These are phyloP conservation scores for Sinotaia quadrata DNA, from an alignment of 2,888 invertebrate genomes.

Conservation along the genomic window DNA sequence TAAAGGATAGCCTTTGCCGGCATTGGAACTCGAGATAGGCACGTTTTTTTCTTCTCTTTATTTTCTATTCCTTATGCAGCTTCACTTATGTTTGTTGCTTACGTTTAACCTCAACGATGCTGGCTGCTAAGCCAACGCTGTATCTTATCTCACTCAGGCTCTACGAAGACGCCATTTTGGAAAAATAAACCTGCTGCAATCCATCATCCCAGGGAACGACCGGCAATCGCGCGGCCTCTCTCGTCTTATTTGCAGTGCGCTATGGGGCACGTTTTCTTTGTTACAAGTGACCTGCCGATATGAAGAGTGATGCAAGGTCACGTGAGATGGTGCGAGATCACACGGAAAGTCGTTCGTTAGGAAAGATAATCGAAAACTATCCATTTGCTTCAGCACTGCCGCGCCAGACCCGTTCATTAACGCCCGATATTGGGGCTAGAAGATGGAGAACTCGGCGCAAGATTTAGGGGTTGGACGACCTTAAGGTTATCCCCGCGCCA, in stretches of 20 bases:
- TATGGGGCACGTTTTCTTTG: not conserved
- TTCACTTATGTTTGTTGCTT: too few species aligned
- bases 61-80: too few species aligned
- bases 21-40: too few species aligned
- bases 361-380: not conserved
- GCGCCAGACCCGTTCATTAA: not conserved
- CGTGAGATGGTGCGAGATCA: slow-evolving; percentile 2
- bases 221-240: not conserved
- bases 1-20: too few species aligned
- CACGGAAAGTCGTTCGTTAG: not conserved
- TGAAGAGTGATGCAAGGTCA: not conserved
- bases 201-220: not conserved
- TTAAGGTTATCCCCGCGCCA: not conserved
- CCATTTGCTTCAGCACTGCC: not conserved
- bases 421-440: not conserved
- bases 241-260: not conserved
- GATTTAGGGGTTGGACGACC: not conserved
- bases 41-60: too few species aligned
- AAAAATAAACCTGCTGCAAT: not conserved
- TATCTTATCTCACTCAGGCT: too few species aligned
- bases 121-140: too few species aligned
- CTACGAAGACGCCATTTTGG: too few species aligned
- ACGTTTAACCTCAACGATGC: too few species aligned
- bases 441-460: not conserved
- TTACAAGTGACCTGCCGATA: not conserved